Conservation (phyloP, 1,140 invertebrate genomes). For the Helicoverpa armigera region DNA sequence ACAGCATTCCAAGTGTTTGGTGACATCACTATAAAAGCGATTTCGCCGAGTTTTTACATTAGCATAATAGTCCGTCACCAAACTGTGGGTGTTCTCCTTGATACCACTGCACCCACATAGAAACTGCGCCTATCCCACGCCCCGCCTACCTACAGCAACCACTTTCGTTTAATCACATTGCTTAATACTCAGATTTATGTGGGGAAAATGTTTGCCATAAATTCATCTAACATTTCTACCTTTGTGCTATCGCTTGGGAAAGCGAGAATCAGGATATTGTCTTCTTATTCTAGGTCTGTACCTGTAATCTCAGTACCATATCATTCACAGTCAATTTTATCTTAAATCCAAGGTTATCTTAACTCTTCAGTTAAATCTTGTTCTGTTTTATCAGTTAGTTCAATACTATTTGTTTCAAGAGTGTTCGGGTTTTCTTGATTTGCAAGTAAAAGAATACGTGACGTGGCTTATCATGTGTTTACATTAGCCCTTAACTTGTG, state of each 20-base stretch:
- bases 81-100: slow-evolving; percentile 62
- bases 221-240: slow-evolving; percentile 17
- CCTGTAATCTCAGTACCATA: slow-evolving; percentile 7
- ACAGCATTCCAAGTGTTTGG: slow-evolving; percentile 53
- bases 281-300: background rate
- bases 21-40: slow-evolving; percentile 62
- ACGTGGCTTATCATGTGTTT: slow-evolving; percentile 7
- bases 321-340: slow-evolving; percentile 53
- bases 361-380: slow-evolving; percentile 28
- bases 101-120: slow-evolving; percentile 64
- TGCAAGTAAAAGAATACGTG: background rate
- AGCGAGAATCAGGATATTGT: slow-evolving; percentile 3
- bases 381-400: background rate
- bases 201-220: slow-evolving; percentile 49
- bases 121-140: slow-evolving; percentile 70
- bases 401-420: slow-evolving; percentile 4
- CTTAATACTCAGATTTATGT: slow-evolving; percentile 67
- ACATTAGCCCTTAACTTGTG: slow-evolving; percentile 6
- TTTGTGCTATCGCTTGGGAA: slow-evolving; percentile 16
- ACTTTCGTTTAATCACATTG: slow-evolving; percentile 76
- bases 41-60: slow-evolving; percentile 57
- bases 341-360: slow-evolving; percentile 55
- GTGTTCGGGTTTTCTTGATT: background rate
- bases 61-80: slow-evolving; percentile 47
- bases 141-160: slow-evolving; percentile 66